Evolutionary conservation across 2,113 vertebrate species (phyloP).

Genomic region (Leiothrix lutea): DNA sequence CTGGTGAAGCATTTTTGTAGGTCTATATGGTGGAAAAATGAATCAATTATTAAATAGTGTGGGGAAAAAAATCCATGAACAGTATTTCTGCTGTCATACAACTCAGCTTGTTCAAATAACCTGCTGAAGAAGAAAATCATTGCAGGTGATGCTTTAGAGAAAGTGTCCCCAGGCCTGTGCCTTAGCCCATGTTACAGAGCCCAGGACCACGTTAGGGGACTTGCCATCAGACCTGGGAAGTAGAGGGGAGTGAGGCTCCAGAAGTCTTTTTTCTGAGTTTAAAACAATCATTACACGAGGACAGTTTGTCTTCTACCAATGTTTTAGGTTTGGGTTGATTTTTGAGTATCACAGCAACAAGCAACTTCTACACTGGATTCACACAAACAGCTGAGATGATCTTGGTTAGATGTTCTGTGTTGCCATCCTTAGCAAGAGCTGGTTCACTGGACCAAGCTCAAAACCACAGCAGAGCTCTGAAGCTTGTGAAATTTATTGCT

Average conservation of each 20-base stretch:
- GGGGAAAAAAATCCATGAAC: accelerated
- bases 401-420: background rate
- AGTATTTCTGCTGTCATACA: background rate
- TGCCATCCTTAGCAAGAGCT: background rate
- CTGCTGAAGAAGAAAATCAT: background rate
- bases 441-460: background rate
- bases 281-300: background rate
- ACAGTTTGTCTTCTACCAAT: background rate
- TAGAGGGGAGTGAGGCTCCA: background rate
- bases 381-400: background rate
- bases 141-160: background rate
- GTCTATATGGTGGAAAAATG: background rate
- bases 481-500: background rate
- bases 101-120: background rate
- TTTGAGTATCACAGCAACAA: background rate
- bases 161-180: background rate
- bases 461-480: background rate
- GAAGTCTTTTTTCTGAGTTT: background rate
- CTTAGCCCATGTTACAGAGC: background rate
- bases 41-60: background rate
- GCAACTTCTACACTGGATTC: background rate
- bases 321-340: background rate
- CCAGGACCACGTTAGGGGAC: accelerated
- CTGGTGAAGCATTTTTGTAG: background rate
- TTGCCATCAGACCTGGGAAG: accelerated